phyloP scores from a whole-genome alignment of 2,888 invertebrate species.

The Conomelus anceps region DNA sequence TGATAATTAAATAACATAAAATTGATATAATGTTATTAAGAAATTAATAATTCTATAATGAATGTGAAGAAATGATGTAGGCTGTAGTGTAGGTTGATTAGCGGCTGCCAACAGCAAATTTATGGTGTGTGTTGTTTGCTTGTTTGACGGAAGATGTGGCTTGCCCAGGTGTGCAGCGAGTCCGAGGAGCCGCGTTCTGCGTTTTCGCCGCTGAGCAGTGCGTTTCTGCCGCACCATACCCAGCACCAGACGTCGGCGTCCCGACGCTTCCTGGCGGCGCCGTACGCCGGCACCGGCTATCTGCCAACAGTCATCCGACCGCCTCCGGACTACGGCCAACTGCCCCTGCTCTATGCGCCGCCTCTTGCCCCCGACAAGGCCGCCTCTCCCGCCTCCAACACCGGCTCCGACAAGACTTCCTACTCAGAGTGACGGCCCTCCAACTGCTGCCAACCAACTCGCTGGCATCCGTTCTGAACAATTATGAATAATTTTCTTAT shows the following conservation, averaged over 20 bases:
- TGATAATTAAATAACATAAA: too few relatives aligned
- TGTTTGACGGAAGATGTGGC: neutral
- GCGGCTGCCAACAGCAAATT: neutral
- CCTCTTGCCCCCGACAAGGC: conserved; percentile 39
- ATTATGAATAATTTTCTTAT: too few relatives aligned
- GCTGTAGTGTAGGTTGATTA: neutral
- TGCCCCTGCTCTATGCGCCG: conserved; percentile 39
- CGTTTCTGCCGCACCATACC: conserved; percentile 35
- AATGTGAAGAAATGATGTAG: neutral
- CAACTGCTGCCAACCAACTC: neutral
- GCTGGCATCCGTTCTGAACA: neutral
- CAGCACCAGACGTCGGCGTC: conserved; percentile 45
- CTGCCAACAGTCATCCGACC: conserved; percentile 66
- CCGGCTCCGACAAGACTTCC: conserved; percentile 50
- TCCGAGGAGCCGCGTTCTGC: conserved; percentile 56
- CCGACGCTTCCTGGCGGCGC: conserved; percentile 71
- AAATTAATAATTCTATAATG: too few relatives aligned
- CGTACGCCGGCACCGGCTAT: conserved; percentile 77
- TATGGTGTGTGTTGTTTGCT: neutral
- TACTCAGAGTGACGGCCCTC: conserved; percentile 46
- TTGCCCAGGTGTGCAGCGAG: conserved; percentile 31
- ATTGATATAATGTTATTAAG: too few relatives aligned
- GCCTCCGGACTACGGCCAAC: conserved; percentile 41
- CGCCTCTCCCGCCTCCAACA: conserved; percentile 47
- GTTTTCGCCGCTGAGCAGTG: conserved; percentile 59